Conservation (phyloP, 1,140 invertebrate species). For the Tetranychus cinnabarinus region DNA sequence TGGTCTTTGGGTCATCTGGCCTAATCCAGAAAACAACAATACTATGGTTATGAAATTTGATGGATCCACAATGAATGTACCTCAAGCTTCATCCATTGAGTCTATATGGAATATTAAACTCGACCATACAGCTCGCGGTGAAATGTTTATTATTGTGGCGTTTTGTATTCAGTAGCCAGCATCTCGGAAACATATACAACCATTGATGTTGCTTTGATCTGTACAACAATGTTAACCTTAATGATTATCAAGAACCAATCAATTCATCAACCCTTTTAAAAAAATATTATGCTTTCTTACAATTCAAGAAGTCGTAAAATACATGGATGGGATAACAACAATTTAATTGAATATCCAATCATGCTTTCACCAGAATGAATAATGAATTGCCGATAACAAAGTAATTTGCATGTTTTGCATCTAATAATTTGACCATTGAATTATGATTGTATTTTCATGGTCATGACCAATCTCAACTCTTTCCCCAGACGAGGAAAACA, state of each 20-base stretch:
- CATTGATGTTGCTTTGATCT: conserved; percentile 66
- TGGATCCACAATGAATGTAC: conserved; percentile 12
- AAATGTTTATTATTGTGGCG: conserved; percentile 90
- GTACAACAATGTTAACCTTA: conserved; percentile 37
- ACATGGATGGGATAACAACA: conserved; percentile 84
- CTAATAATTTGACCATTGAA: too few species aligned
- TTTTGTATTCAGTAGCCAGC: conserved; percentile 71
- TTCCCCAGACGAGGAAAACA: too few species aligned
- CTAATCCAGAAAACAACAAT: conserved; percentile 28
- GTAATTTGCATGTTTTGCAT: too few species aligned
- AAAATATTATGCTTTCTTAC: conserved; percentile 76
- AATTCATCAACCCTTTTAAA: conserved; percentile 70
- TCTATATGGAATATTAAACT: conserved; percentile 51
- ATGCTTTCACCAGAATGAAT: too few species aligned
- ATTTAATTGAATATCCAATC: conserved; percentile 72
- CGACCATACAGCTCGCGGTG: conserved; percentile 51
- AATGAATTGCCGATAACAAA: too few species aligned
- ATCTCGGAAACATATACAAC: conserved; percentile 51
- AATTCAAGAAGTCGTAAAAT: conserved; percentile 62
- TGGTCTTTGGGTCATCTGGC: conserved; percentile 30
- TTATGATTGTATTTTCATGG: too few species aligned
- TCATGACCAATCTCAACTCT: too few species aligned
- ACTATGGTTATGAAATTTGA: conserved; percentile 55
- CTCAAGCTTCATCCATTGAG: conserved; percentile 31
- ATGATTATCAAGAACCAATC: conserved; percentile 13